Evolutionary conservation across 2,113 vertebrate species (phyloP), one percentile per base, ranked within the genome.

Genomic region (Halcyon senegalensis): DNA sequence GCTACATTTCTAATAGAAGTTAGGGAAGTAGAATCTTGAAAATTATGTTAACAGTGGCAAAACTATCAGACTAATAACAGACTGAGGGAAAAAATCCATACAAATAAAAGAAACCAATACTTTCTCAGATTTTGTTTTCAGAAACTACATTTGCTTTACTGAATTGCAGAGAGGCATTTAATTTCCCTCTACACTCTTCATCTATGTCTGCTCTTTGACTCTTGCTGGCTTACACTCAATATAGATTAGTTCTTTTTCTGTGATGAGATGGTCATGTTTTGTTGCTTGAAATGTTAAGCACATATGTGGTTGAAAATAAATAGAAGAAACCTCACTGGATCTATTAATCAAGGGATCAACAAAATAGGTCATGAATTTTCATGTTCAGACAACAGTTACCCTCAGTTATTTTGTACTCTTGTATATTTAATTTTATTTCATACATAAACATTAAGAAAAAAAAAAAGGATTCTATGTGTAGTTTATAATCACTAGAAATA

Each of bases 1-100:
- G 96, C 62, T 48, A 84, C 16, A 77, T 96, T 93, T 95, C 97
- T 98, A 58, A 39, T 37, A 43, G 0, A 2, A n/a, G 33, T 35
- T 5, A 67, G 16, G 44, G 30, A 93, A n/a, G 67, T 1, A 55
- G 10, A 30, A 28, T 64, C 15, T 63, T 77, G 43, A 59, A 59
- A 94, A 74, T 24, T 31, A 4, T 6, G 2, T 35, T 44, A 89
- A 67, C 8, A 11, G 28, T 41, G 30, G 8, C 4, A 4, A 51
- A 83, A 70, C 9, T 30, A 63, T 59, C 50, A 30, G 33, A 44
- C 27, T 46, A 80, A 18, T 18, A 53, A 53, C 10, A 51, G 44
- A 74, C 31, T 9, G 7, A 51, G 25, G 1, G 55, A 50, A 83
- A 41, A 19, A 86, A 50, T 60, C 28, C 58, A 15, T 39, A 27